Evolutionary conservation across 37 sponge, comb jelly and placozoan genomes (phyloP), one percentile per base, ranked within the genome.

Genomic region (Beroe forskalii): DNA sequence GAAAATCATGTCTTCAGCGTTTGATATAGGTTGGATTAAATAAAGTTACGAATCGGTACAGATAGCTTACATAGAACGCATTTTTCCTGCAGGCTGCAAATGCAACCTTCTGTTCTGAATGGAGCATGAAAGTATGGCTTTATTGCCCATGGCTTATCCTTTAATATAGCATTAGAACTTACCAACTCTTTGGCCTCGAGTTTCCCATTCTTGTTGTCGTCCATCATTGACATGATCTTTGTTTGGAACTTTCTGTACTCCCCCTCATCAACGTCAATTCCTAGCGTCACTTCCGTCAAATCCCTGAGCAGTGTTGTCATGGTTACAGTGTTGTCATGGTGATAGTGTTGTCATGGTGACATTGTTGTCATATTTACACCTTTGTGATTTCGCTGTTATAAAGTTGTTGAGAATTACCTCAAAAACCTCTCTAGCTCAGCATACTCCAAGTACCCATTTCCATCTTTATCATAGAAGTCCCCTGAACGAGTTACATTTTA

Each of bases 391-490:
- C n/a, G n/a, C n/a, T n/a, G n/a, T n/a, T n/a, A n/a, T n/a, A n/a
- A n/a, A n/a, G n/a, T n/a, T n/a, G n/a, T n/a, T n/a, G n/a, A n/a
- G 55, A 48, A 17, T 48, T 69, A 80, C 86, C 86, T 80, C 0
- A 80, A 48, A 25, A 80, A 80, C 3, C 55, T 3, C 22, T 80
- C 86, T 28, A 80, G 55, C 35, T 80, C 86, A 4, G 86, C 37
- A 42, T 41, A 44, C 20, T 80, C 86, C 30, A 80, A 44, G 40
- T 35, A 80, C 6, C 86, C 86, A 25, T 38, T 80, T 23, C 55
- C 55, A 42, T 80, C 86, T 80, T 80, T 80, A 25, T 80, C 86
- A 43, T 80, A 80, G 30, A 44, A 44, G 55, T 80, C 86, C 86
- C 86, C 72, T 69, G 72, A 48, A 12, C 12, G 12, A n/a, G n/a